Base-by-base conservation (phyloP, 2,888 invertebrate genomes). In the Labia minor region DNA sequence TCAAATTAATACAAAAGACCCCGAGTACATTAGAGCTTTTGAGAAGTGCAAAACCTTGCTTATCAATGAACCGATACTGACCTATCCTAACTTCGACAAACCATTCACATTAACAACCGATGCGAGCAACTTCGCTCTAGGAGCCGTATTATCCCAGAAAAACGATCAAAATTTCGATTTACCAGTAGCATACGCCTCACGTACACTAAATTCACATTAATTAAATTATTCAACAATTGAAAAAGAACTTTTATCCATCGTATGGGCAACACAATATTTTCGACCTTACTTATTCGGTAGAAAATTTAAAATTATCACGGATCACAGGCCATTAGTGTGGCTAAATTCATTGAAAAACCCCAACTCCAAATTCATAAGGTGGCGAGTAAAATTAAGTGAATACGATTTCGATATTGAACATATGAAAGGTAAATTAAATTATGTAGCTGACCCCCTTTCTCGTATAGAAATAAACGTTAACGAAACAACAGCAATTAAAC, bases 181-280 rank as follows among this genome's bases (percentile, higher is more conserved):
- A 19, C 26, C 21, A 20, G 19, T 19, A 21, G 62, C 19, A 20
- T 61, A 65, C 61, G 65, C 65, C 11, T 65, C 65, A 1, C 21
- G 65, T 16, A 49, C 21, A n/a, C 21, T 65, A n/a, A 49, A 37
- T 19, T 19, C 49, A 37, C 20, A 19, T 37, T 37, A 65, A 21
- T 8, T 18, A 14, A 65, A 61, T 61, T 61, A 65, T 61, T 19
- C 20, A 6, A 18, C 61, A 1, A 37, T 49, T 18, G 37, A 65
- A 37, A 19, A n/a, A 11, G 65, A 65, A 21, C 20, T 37, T 21
- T 49, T 65, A 61, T 37, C 62, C 19, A 21, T 66, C 8, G 66
- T 66, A 1, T 66, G 66, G 65, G 65, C 61, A 16, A 62, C 62
- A 16, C 21, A 66, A 61, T 66, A 61, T 20, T 66, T 65, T 19